Percentiles rank a stretch among this genome's conserved stretches.
Evolutionary conservation across 2,888 invertebrate genomes (phyloP).

Genomic region (Iselma pallidipennis): DNA sequence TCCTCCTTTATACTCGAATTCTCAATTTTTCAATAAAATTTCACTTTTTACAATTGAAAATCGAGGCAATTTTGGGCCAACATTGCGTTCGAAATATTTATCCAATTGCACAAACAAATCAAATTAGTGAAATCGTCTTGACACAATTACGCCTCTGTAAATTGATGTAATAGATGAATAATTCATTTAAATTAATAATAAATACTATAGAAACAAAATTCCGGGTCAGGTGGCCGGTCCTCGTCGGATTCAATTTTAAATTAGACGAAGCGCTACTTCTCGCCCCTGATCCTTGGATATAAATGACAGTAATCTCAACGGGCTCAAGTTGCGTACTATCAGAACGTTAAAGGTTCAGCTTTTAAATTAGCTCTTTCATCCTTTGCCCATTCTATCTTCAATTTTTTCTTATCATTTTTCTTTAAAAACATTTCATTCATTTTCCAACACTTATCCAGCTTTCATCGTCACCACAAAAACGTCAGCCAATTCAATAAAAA

Average conservation of each 20-base stretch:
- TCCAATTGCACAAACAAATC: too few species aligned
- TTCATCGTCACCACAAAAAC: too few species aligned
- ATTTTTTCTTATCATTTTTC: not conserved
- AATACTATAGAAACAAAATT: not conserved
- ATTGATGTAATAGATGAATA: too few species aligned
- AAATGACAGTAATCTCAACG: slow-evolving; percentile 1
- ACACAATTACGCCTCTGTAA: too few species aligned
- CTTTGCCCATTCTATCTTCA: not conserved
- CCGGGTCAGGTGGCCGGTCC: not conserved
- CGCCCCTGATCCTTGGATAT: not conserved
- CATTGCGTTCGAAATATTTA: too few species aligned
- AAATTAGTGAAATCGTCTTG: too few species aligned
- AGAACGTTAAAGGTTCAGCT: not conserved
- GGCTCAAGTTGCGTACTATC: not conserved
- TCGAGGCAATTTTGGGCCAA: too few species aligned
- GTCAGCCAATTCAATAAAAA: too few species aligned
- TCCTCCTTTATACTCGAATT: too few species aligned
- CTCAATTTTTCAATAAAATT: too few species aligned
- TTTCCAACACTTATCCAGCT: too few species aligned
- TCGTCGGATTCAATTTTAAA: not conserved
- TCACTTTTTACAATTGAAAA: too few species aligned
- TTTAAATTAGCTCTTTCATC: not conserved
- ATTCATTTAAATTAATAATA: not conserved
- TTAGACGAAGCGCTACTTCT: not conserved
- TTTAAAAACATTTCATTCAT: not conserved